A percentile compares a stretch with the other conserved stretches of the same genome.
These are phyloP conservation scores for Rotaria macrura DNA, from an alignment of 2,888 invertebrate genomes.

Conservation along the genomic window DNA sequence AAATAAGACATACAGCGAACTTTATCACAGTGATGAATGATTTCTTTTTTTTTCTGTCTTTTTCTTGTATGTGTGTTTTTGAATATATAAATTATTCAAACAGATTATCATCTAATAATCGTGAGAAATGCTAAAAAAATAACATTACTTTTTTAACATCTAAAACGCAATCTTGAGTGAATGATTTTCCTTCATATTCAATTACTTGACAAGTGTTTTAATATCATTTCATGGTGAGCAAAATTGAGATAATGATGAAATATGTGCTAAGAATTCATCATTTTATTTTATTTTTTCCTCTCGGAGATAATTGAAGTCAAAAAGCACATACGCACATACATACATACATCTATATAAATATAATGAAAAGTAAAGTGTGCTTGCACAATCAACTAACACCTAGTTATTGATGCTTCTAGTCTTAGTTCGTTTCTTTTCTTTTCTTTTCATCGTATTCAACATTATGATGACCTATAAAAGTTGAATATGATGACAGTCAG, in stretches of 20 bases:
- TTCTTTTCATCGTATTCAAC: not conserved
- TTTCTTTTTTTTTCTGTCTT: not conserved
- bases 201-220: not conserved
- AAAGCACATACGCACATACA: too few species aligned
- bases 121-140: constrained; percentile 8
- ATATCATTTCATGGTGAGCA: constrained; percentile 7
- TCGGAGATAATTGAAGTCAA: not conserved
- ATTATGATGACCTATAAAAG: constrained; percentile 12
- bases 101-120: constrained; percentile 18
- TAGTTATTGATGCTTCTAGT: constrained; percentile 11
- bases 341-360: too few species aligned
- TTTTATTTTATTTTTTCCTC: not conserved
- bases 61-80: not conserved
- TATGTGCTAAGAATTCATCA: not conserved
- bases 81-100: constrained; percentile 12
- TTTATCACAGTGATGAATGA: constrained; percentile 3
- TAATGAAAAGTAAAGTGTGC: constrained; percentile 2
- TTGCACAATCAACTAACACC: constrained; percentile 12
- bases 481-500: constrained; percentile 12
- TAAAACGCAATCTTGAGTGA: not conserved
- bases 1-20: not conserved
- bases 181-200: not conserved
- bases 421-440: not conserved
- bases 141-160: not conserved
- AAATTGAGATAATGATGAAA: constrained; percentile 7